Base-by-base conservation (phyloP, 2,797 vertebrate genomes). In the Momotus momota region DNA sequence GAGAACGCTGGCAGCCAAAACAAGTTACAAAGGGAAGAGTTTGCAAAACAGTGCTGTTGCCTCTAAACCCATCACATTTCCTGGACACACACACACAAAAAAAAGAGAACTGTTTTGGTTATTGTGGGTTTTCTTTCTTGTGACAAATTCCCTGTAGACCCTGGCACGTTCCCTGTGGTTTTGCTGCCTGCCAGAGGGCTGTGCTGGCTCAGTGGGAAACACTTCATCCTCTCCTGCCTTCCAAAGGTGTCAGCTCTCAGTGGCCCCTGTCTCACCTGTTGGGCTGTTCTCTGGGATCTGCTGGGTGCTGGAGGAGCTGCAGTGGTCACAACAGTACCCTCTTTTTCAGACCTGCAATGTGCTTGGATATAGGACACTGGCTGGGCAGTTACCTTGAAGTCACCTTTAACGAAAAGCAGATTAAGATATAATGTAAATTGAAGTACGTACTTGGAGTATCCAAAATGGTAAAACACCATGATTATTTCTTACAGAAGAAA, bases 1-100 rank as follows among this genome's bases (percentile, higher is more conserved):
- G 60, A 51, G 67, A 94, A 55, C 1, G 7, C 29, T 85, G 93
- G 55, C 93, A 94, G 81, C 70, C 77, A 46, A 72, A 89, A 23
- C 49, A 10, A 5, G 55, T 79, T 91, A 79, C 67, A 73, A 86
- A 93, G 78, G 60, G 49, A 57, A 86, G 55, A 77, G 60, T 60
- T 67, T 92, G 86, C 74, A 94, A 88, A 96, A 95, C 71, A 88
- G 51, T 14, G 60, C 45, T 2, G 5, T 77, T 88, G 65, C 66
- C 35, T 94, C 73, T 91, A 90, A 93, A 88, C 64, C 41, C 73
- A 64, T 94, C 41, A 6, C 26, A 19, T 87, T 95, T 91, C 83
- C 84, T 93, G 86, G 64, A 77, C 48, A 94, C 54, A 49, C 86
- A 86, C 83, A 89, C 90, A 67, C 90, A 67, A 86, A 43, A 45